Percentiles rank a stretch among this genome's conserved stretches.
Evolutionary conservation across 1,140 invertebrate species (phyloP).

Genomic region (Teleopsis dalmanni): DNA sequence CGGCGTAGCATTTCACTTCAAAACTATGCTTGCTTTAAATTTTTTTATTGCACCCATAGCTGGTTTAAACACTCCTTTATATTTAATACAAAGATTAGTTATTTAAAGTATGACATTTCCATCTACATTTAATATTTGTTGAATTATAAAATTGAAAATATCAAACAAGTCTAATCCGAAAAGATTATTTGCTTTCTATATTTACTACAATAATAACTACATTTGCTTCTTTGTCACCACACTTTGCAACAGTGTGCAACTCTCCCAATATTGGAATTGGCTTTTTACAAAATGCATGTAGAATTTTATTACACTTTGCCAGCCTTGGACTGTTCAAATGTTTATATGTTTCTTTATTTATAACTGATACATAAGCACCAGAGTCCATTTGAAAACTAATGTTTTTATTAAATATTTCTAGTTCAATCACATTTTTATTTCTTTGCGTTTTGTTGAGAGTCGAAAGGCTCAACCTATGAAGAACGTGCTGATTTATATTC

Average conservation of each 20-base stretch:
- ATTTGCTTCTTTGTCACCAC: constrained; percentile 1
- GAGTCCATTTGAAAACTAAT: constrained; percentile 9
- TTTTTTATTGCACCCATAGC: constrained; percentile 5
- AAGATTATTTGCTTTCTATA: constrained; percentile 2
- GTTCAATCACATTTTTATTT: not conserved
- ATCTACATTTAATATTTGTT: not conserved
- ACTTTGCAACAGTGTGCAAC: not conserved
- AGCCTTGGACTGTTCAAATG: constrained; percentile 1
- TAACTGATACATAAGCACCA: constrained; percentile 2
- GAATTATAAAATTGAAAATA: constrained; percentile 6
- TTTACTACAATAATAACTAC: not conserved
- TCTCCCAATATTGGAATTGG: not conserved
- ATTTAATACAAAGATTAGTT: not conserved
- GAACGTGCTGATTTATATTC: no score
- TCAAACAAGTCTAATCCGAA: constrained; percentile 4
- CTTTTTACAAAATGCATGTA: constrained; percentile 5
- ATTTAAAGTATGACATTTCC: not conserved
- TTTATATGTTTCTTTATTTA: constrained; percentile 1
- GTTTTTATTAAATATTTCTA: not conserved
- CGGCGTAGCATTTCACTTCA: constrained; percentile 4
- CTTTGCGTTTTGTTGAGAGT: no score
- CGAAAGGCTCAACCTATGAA: no score
- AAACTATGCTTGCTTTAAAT: constrained; percentile 3
- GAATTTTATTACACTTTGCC: not conserved
- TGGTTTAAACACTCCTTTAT: constrained; percentile 1